phyloP scores from a whole-genome alignment of 2,113 vertebrate genomes.

The Dicrurus megarhynchus region DNA sequence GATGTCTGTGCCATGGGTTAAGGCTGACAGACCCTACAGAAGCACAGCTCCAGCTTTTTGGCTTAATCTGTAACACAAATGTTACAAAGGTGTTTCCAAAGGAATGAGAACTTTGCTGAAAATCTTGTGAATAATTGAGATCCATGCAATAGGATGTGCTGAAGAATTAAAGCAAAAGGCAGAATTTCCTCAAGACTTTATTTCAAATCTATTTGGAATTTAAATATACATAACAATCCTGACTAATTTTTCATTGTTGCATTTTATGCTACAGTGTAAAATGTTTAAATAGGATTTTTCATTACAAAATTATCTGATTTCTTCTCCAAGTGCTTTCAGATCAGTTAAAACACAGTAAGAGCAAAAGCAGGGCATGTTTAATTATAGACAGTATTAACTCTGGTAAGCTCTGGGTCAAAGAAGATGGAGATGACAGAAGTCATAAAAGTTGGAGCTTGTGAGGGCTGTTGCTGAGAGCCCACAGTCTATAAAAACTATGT shows the following conservation, averaged over 20 bases:
- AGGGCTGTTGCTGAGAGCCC: not conserved
- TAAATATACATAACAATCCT: not conserved
- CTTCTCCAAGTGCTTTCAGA: not conserved
- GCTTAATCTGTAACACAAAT: not conserved
- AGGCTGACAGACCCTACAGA: not conserved
- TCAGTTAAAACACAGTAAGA: not conserved
- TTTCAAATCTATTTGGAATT: not conserved
- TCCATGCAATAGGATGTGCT: not conserved
- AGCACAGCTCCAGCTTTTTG: not conserved
- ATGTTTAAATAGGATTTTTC: not conserved
- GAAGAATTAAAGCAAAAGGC: not conserved
- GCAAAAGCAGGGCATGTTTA: not conserved
- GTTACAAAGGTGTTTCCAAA: not conserved
- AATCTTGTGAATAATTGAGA: not conserved
- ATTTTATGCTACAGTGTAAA: not conserved
- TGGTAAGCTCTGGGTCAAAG: not conserved
- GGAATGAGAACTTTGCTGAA: not conserved
- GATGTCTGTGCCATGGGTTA: not conserved
- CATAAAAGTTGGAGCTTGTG: not conserved
- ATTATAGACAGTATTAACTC: not conserved
- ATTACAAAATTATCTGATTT: not conserved
- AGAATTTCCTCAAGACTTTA: not conserved
- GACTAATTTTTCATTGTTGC: not conserved
- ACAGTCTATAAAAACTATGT: not conserved
- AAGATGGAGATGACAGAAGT: not conserved